Evolutionary conservation across 1,140 invertebrate genomes (phyloP).

Genomic region (Tetragonula clypearis): DNA sequence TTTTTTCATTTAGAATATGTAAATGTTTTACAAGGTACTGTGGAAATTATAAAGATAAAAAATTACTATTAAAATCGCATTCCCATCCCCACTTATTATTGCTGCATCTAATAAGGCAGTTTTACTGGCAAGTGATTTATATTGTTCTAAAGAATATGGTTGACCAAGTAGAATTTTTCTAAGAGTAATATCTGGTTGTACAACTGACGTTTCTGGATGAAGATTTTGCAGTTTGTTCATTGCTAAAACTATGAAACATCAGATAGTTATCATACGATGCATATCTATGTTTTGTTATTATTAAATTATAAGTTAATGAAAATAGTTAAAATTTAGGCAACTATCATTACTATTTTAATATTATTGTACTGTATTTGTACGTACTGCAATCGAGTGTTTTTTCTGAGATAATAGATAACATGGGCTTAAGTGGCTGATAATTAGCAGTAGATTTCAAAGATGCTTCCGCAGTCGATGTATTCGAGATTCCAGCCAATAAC

Average conservation of each 20-base stretch:
- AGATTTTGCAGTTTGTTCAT: slow-evolving; percentile 69
- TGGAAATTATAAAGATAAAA: slow-evolving; percentile 24
- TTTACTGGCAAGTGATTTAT: slow-evolving; percentile 82
- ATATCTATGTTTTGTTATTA: neutral
- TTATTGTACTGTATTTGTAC: slow-evolving; percentile 38
- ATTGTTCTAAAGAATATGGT: slow-evolving; percentile 81
- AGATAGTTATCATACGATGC: slow-evolving; percentile 8
- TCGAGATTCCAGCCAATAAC: slow-evolving; percentile 72
- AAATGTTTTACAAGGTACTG: slow-evolving; percentile 14
- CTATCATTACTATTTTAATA: slow-evolving; percentile 9
- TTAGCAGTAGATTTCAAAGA: slow-evolving; percentile 66
- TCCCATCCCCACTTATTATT: slow-evolving; percentile 82
- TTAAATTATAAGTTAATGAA: neutral
- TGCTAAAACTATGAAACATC: slow-evolving; percentile 69
- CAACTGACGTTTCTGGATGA: slow-evolving; percentile 64
- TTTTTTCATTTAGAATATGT: neutral
- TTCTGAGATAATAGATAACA: slow-evolving; percentile 77
- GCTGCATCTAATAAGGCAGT: slow-evolving; percentile 80
- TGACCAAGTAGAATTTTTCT: slow-evolving; percentile 79
- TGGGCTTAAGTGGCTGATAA: slow-evolving; percentile 74
- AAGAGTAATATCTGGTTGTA: slow-evolving; percentile 76
- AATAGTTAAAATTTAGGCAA: neutral
- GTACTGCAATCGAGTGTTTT: slow-evolving; percentile 77
- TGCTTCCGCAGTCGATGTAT: slow-evolving; percentile 65
- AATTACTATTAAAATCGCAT: slow-evolving; percentile 81